Base-by-base conservation (phyloP, 2,797 vertebrate genomes). In the Coregonus suidteri region DNA sequence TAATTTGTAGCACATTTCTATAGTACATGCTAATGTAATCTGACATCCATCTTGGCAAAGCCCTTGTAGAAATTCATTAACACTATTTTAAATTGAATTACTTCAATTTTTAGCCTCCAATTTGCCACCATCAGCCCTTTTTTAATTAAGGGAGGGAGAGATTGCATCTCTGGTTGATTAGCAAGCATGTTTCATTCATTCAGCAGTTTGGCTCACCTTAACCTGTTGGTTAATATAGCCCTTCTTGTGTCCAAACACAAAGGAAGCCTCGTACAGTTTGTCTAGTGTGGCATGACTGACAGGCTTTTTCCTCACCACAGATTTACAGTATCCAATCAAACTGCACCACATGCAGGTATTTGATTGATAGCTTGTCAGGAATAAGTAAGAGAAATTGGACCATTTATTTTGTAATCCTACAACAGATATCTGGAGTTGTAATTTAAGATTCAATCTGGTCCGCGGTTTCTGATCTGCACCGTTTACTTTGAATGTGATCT, bases 91-190 rank as follows among this genome's bases (percentile, higher is more conserved):
- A 15, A 70, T 65, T 51, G 6, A 47, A 41, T 35, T 73, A 59
- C 11, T 80, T 30, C 74, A 64, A 54, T 70, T 75, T 25, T 35
- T 30, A 20, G 20, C 37, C 14, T 14, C 18, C 47, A 30, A n/a
- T n/a, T 54, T 64, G n/a, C 51, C 20, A 16, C 51, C 62, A 54
- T 77, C 25, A 66, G 59, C 62, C 18, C 6, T 41, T 53, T 73
- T 73, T 56, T 74, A 56, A 73, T 74, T 73, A 78, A 37, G 47
- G 18, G 11, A 67, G 18, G 47, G 41, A 25, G 51, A 34, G 75
- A 80, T 73, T 30, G 74, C 70, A 73, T 73, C 64, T 34, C 16
- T 7, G 15, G 71, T 73, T 74, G 79, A 76, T 76, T 69, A 76
- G 62, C 53, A 65, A 15, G 59, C 34, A 53, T 65, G 52, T 80